phyloP scores from a whole-genome alignment of 2,888 invertebrate species.

The Orchesella flavescens region DNA sequence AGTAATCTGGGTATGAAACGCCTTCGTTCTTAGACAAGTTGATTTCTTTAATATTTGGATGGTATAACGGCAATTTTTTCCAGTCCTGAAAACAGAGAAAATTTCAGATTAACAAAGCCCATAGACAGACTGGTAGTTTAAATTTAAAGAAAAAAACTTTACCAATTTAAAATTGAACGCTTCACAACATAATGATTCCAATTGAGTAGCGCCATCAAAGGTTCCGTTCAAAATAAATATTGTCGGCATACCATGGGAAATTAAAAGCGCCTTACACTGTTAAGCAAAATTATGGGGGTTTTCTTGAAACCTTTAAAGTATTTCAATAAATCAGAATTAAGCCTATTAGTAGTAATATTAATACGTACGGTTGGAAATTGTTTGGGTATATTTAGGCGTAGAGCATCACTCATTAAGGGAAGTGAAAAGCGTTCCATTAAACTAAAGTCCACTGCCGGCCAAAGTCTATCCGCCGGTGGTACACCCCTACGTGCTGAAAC shows the following conservation, averaged over 20 bases:
- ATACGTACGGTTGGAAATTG: constrained; percentile 45
- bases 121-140: background rate
- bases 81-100: constrained; percentile 65
- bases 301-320: too few species aligned
- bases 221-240: constrained; percentile 59
- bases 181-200: constrained; percentile 62
- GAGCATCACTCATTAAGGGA: constrained; percentile 62
- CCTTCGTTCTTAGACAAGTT: constrained; percentile 61
- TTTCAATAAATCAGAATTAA: too few species aligned
- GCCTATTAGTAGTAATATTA: too few species aligned
- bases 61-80: constrained; percentile 60
- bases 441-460: constrained; percentile 59
- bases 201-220: constrained; percentile 60
- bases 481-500: constrained; percentile 37
- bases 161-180: constrained; percentile 69
- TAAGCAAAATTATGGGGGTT: constrained; percentile 4
- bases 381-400: constrained; percentile 28
- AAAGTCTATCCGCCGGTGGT: constrained; percentile 47
- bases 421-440: constrained; percentile 53
- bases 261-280: constrained; percentile 45
- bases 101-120: background rate
- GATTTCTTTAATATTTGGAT: constrained; percentile 63
- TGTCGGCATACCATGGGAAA: constrained; percentile 66
- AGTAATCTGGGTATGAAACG: constrained; percentile 65
- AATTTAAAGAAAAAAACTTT: constrained; percentile 13